These are phyloP conservation scores for Beris chalybata DNA, from an alignment of 2,888 invertebrate species.

Conservation along the genomic window DNA sequence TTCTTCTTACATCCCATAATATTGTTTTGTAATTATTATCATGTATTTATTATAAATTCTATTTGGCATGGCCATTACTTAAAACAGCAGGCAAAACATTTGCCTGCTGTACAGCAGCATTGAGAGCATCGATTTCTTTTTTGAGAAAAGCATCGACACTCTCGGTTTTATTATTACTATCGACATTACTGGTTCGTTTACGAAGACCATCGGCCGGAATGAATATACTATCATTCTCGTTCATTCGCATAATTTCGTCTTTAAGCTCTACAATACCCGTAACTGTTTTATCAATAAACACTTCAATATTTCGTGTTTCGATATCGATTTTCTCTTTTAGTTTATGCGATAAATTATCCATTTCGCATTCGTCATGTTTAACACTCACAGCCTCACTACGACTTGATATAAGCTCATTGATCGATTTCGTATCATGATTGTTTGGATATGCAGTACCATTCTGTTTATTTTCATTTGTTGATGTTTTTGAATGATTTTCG, in stretches of 20 bases:
- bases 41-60: conserved; percentile 37
- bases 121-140: conserved; percentile 56
- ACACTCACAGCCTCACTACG: conserved; percentile 53
- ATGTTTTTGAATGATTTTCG: not conserved
- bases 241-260: conserved; percentile 54
- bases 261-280: conserved; percentile 56
- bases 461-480: not conserved
- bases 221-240: conserved; percentile 44
- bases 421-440: conserved; percentile 15
- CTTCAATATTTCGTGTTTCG: conserved; percentile 56
- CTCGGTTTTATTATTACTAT: conserved; percentile 33
- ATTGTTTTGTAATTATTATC: conserved; percentile 18
- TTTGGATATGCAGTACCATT: conserved; percentile 15
- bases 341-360: conserved; percentile 55
- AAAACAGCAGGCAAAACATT: conserved; percentile 55
- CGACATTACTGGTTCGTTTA: conserved; percentile 48
- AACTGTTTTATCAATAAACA: conserved; percentile 57
- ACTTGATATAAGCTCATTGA: conserved; percentile 35
- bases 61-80: conserved; percentile 57
- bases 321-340: conserved; percentile 55
- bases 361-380: conserved; percentile 55
- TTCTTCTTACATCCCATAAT: conserved; percentile 8
- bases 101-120: conserved; percentile 55
- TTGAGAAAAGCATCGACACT: conserved; percentile 50
- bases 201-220: conserved; percentile 47